Conservation (phyloP, 1,140 invertebrate genomes). For the Drosophila paulistorum region DNA sequence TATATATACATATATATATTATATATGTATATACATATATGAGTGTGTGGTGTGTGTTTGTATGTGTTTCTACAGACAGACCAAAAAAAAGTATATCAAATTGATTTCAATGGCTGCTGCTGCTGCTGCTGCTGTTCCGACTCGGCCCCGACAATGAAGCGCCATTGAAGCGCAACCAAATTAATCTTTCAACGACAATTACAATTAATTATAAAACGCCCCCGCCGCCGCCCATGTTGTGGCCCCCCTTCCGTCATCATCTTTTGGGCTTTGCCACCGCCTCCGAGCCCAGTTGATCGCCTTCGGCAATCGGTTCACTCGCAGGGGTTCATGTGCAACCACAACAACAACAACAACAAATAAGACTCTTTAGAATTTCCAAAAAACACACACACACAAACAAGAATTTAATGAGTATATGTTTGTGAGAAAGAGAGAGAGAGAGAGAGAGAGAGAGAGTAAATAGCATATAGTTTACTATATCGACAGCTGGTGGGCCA, state of each 20-base stretch:
- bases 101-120: constrained; percentile 68
- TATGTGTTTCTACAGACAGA: constrained; percentile 21
- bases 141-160: constrained; percentile 68
- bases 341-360: constrained; percentile 71
- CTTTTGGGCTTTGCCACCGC: not conserved
- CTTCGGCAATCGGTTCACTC: constrained; percentile 14
- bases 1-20: not conserved
- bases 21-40: constrained; percentile 22
- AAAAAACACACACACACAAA: constrained; percentile 19
- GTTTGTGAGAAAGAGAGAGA: constrained; percentile 20
- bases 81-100: constrained; percentile 71
- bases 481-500: constrained; percentile 69
- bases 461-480: constrained; percentile 16
- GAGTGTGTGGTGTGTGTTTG: not conserved
- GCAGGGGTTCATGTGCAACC: constrained; percentile 31
- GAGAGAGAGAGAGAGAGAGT: not conserved
- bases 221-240: constrained; percentile 57
- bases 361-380: constrained; percentile 44
- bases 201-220: constrained; percentile 77
- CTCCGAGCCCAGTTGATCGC: constrained; percentile 46
- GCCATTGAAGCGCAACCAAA: constrained; percentile 81
- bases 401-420: constrained; percentile 29
- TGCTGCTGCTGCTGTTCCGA: constrained; percentile 9
- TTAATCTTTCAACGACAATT: constrained; percentile 82
- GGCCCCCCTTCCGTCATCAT: not conserved